Base-by-base conservation (phyloP, 30 jellyfish, hydroid and myxozoan genomes). In the Hydractinia symbiolongicarpus region DNA sequence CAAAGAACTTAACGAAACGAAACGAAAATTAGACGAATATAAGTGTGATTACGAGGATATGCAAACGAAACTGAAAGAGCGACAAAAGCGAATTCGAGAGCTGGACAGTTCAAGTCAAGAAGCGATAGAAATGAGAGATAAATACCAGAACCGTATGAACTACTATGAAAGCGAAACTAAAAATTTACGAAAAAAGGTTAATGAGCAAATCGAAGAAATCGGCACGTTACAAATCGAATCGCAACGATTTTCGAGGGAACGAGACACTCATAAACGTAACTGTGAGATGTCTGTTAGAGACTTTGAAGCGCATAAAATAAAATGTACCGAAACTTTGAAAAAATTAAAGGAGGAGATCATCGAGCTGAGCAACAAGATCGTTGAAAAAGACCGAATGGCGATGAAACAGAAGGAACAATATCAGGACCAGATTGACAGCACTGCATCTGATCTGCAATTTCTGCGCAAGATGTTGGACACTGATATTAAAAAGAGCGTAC, bases 341-440 rank as follows among this genome's bases (percentile, higher is more conserved):
- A 79, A 71, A 67, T 56, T 89, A 72, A 83, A 90, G 61, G 96
- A 93, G 54, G 96, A 93, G 61, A 88, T 93, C 15, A 84, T 88
- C 10, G 90, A 86, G 14, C 86, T 93, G 64, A 94, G 95, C 56
- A 79, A 84, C 57, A 79, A 83, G 80, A 81, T 93, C 68, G 84
- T 85, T 44, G 96, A 88, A 53, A 93, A 93, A 78, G 99, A 93
- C 83, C 88, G 96, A 57, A 76, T 79, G 53, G 88, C 96, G 15
- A 17, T 83, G 91, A 93, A 93, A 71, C 96, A 93, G 54, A 88
- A 88, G 53, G 95, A 87, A 53, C 82, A 84, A 40, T 88, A 83
- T 81, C 96, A 93, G 76, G 99, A 88, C 75, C 85, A 95, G 53
- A 86, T 93, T 7, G 99, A 93, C 20, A 88, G 82, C 62, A 84